Evolutionary conservation across 2,888 invertebrate species (phyloP), one percentile per base, ranked within the genome.

Genomic region (Hartigia nigra): DNA sequence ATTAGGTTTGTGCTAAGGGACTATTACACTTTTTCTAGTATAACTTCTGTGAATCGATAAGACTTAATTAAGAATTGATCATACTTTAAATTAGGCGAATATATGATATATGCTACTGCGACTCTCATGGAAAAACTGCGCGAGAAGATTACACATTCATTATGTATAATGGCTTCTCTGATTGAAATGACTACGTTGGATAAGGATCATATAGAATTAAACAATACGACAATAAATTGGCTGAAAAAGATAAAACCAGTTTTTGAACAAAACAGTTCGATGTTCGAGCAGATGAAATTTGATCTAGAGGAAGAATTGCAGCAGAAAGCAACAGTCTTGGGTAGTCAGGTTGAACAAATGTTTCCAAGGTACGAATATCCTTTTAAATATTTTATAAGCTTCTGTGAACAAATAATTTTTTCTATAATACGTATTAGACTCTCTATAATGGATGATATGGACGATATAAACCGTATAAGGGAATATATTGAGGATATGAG

Each of bases 181-280:
- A 94, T 97, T 83, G 97, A 97, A 87, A 94, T 96, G 90, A 96
- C 96, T 11, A 94, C 95, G 77, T 93, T 98, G 84, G 93, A 94
- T 9, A 92, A 93, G 35, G 95, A 96, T 74, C 97, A 98, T 87
- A 94, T 97, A 72, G 94, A 94, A 76, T 92, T 97, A 3, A 98
- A 98, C 88, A 95, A 96, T n/a, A 93, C 92, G 74, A 97, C 97
- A 0, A 95, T 98, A 0, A 95, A 95, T 84, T 98, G 98, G 98
- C 92, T 97, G 1, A 94, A 94, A 81, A 93, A 95, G 69, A 97
- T 98, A 76, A 95, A 95, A 87, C 95, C 96, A 0, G 94, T 97
- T 79, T 95, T 98, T 87, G 96, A 97, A 55, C 94, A 94, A 85
- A 97, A 97, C 90, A 96, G 96, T 76, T 94, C 94, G 12, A 93